phyloP scores from a whole-genome alignment of 2,113 vertebrate genomes.

The Grantiella picta region DNA sequence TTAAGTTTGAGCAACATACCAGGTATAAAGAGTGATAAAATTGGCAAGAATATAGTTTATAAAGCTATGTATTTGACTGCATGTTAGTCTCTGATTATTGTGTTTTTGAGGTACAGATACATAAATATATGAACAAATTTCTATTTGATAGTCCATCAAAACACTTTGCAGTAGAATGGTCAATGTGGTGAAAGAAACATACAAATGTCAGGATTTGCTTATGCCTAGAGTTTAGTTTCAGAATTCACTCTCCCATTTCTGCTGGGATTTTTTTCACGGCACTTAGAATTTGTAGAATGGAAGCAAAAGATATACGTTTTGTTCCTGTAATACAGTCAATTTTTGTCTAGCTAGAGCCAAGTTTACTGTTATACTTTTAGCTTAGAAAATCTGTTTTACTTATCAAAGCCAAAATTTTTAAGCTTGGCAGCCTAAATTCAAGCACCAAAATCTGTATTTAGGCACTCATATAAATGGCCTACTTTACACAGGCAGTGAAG shows the following conservation, averaged over 20 bases:
- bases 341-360: neutral
- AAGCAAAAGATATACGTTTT: neutral
- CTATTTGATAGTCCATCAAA: neutral
- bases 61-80: neutral
- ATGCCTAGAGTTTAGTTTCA: neutral
- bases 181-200: neutral
- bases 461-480: neutral
- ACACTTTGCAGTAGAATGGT: neutral
- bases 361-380: neutral
- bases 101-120: neutral
- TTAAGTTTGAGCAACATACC: neutral
- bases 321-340: neutral
- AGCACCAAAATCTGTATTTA: constrained; percentile 13
- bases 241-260: neutral
- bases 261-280: neutral
- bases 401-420: constrained; percentile 4
- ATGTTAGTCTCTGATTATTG: neutral
- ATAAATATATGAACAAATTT: neutral
- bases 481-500: neutral
- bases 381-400: neutral
- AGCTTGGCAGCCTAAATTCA: neutral
- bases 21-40: neutral
- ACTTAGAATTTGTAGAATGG: neutral
- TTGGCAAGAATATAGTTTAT: neutral
- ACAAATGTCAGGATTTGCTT: neutral